Conservation (phyloP, 2,113 vertebrate species). For the Lutjanus erythropterus region DNA sequence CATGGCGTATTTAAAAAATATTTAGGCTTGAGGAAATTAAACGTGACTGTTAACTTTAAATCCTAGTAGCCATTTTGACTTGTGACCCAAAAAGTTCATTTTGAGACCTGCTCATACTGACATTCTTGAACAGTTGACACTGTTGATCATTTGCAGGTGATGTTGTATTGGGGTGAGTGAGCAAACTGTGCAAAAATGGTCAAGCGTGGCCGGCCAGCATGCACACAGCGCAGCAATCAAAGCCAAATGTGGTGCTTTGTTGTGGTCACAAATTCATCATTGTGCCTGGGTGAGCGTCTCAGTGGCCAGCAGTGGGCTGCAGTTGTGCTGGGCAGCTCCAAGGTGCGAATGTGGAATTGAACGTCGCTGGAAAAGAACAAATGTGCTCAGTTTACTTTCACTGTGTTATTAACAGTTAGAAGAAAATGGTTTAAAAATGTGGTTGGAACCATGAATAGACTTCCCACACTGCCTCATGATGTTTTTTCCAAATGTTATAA, state of each 20-base stretch:
- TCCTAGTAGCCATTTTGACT: conserved; percentile 42
- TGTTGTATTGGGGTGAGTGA: neutral
- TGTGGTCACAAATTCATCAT: conserved; percentile 52
- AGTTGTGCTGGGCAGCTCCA: neutral
- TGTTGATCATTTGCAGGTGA: conserved; percentile 58
- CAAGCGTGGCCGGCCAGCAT: conserved; percentile 12
- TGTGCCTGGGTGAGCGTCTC: conserved; percentile 16
- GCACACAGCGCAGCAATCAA: conserved; percentile 33
- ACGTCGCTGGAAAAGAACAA: conserved; percentile 29
- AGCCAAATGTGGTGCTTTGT: conserved; percentile 60
- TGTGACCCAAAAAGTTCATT: conserved; percentile 43
- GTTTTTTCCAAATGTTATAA: conserved; percentile 45
- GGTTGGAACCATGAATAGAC: conserved; percentile 24
- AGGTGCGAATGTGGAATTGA: conserved; percentile 45
- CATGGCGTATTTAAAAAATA: neutral
- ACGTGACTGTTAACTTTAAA: conserved; percentile 26
- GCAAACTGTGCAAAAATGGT: conserved; percentile 34
- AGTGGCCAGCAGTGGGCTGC: neutral
- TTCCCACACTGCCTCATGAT: conserved; percentile 35
- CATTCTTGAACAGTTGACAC: conserved; percentile 13
- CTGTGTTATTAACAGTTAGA: conserved; percentile 27
- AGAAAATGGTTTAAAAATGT: conserved; percentile 37
- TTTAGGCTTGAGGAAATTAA: conserved; percentile 22
- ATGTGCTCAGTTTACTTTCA: conserved; percentile 30
- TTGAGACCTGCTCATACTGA: conserved; percentile 6